phyloP scores from a whole-genome alignment of 2,113 vertebrate species.

The Barbus barbus region DNA sequence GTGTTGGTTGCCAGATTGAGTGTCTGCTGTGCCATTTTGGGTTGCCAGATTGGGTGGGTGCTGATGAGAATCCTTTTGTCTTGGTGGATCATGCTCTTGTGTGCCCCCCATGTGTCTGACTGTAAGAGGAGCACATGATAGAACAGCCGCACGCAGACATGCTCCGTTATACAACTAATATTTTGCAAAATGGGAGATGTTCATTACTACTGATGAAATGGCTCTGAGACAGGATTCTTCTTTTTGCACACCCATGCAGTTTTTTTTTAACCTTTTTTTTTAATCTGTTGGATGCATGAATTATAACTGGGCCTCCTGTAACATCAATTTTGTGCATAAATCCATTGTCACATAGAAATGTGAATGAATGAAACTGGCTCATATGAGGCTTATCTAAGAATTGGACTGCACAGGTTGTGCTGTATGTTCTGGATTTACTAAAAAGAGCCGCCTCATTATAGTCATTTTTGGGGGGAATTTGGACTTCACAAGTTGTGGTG shows the following conservation, averaged over 20 bases:
- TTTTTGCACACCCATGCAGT: background rate
- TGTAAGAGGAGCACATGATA: constrained; percentile 12
- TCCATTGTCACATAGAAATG: too few relatives aligned
- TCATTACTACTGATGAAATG: background rate
- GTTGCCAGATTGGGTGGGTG: constrained; percentile 68
- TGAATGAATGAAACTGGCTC: too few relatives aligned
- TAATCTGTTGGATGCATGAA: background rate
- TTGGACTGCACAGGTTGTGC: background rate
- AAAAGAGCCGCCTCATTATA: background rate
- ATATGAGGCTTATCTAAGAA: background rate
- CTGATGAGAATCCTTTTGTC: constrained; percentile 37
- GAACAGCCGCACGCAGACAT: too few relatives aligned
- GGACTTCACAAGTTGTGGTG: too few relatives aligned
- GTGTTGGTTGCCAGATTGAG: constrained; percentile 62
- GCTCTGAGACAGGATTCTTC: background rate
- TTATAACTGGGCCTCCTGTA: background rate
- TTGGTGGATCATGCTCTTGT: constrained; percentile 40
- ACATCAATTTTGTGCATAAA: too few relatives aligned
- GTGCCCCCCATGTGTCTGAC: background rate
- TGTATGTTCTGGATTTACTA: background rate
- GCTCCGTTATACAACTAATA: background rate
- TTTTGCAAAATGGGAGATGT: background rate
- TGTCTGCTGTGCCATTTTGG: constrained; percentile 51
- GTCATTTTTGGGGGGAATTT: too few relatives aligned
- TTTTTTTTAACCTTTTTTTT: background rate